Conservation (phyloP, 2,113 vertebrate species). For the Centropristis striata region DNA sequence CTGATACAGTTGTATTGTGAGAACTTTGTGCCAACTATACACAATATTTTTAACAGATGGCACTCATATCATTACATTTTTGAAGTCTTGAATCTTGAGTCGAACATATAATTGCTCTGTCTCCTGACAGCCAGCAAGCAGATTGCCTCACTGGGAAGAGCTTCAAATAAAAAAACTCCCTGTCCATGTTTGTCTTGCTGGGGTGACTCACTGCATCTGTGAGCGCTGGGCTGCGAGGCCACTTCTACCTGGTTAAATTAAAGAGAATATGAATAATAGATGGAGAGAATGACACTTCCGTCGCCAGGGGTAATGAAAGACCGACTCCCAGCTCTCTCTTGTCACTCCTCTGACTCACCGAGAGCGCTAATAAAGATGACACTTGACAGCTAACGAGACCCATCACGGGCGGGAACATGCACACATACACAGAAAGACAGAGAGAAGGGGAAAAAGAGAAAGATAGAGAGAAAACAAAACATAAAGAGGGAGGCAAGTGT, state of each 20-base stretch:
- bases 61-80: conserved; percentile 55
- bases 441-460: conserved; percentile 20
- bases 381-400: conserved; percentile 87
- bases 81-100: conserved; percentile 52
- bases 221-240: conserved; percentile 66
- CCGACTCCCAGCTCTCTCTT: conserved; percentile 80
- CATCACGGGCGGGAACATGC: conserved; percentile 68
- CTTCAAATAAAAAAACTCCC: conserved; percentile 49
- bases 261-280: conserved; percentile 86
- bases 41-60: conserved; percentile 63
- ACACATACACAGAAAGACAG: conserved; percentile 43
- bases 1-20: conserved; percentile 37
- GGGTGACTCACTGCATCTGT: conserved; percentile 67
- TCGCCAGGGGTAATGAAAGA: conserved; percentile 84
- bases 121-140: conserved; percentile 58
- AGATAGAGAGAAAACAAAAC: conserved; percentile 47
- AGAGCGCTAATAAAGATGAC: conserved; percentile 87
- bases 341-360: conserved; percentile 84
- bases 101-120: conserved; percentile 61
- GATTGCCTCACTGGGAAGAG: conserved; percentile 49
- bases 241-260: conserved; percentile 85
- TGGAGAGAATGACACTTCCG: conserved; percentile 83
- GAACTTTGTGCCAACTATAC: conserved; percentile 22
- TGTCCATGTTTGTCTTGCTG: conserved; percentile 70
- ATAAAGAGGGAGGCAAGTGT: conserved; percentile 57